A percentile compares a stretch with the other conserved stretches of the same genome.
Conservation (phyloP, 2,797 vertebrate species). For the Lacerta bilineata region DNA sequence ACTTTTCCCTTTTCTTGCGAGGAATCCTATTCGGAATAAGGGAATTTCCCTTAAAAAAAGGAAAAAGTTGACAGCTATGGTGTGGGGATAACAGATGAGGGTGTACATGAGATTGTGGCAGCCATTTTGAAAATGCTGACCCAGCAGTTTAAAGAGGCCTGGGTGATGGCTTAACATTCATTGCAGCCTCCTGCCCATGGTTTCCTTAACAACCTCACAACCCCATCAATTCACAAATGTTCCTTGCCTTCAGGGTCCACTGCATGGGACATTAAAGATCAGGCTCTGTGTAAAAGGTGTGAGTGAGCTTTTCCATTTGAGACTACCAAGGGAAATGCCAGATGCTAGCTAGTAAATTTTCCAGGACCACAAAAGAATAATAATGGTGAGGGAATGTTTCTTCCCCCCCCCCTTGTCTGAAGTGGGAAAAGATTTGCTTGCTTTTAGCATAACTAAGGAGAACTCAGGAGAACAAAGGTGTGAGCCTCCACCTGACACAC, state of each 20-base stretch:
- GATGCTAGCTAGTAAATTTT: conserved; percentile 24
- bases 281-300: conserved; percentile 14
- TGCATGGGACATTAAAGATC: conserved; percentile 23
- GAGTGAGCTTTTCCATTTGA: conserved; percentile 36
- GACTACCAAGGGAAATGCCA: conserved; percentile 13
- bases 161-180: background rate
- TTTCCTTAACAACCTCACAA: conserved; percentile 6
- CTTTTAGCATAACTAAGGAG: conserved; percentile 26
- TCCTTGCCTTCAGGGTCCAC: conserved; percentile 26
- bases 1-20: too few species aligned
- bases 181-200: background rate
- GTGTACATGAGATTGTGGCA: background rate
- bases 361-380: conserved; percentile 12
- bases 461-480: background rate
- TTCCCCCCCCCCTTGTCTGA: conserved; percentile 1
- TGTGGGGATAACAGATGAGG: background rate
- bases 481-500: background rate
- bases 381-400: conserved; percentile 21
- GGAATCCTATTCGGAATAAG: too few species aligned
- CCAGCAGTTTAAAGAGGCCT: background rate
- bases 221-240: conserved; percentile 14
- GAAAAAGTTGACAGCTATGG: too few species aligned
- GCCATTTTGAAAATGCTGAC: background rate
- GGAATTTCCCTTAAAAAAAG: too few species aligned
- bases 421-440: background rate